phyloP scores from a whole-genome alignment of 2,797 vertebrate species.

The Salarias fasciatus region DNA sequence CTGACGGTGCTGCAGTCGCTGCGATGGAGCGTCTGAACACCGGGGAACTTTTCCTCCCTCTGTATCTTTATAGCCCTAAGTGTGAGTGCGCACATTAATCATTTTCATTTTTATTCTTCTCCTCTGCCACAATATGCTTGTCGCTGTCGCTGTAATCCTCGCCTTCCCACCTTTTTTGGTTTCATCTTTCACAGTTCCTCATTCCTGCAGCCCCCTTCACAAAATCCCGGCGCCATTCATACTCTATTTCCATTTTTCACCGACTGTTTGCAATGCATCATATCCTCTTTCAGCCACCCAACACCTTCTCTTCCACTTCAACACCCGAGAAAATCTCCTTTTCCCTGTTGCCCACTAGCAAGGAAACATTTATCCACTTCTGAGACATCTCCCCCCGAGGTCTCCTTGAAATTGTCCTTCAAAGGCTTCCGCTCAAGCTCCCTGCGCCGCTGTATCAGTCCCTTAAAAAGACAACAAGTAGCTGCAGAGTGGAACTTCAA shows the following conservation, averaged over 20 bases:
- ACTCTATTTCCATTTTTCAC: conserved; percentile 35
- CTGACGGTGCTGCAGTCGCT: conserved; percentile 1
- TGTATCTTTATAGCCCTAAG: not conserved
- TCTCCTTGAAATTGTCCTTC: conserved; percentile 54
- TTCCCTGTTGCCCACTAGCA: conserved; percentile 40
- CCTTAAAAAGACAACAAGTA: conserved; percentile 25
- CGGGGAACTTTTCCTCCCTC: conserved; percentile 6
- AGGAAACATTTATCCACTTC: conserved; percentile 64
- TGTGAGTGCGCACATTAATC: conserved; percentile 30
- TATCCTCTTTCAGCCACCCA: conserved; percentile 24
- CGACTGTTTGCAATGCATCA: conserved; percentile 33
- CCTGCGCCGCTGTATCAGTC: conserved; percentile 14
- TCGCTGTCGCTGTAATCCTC: conserved; percentile 16
- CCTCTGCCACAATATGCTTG: conserved; percentile 17
- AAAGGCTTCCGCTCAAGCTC: conserved; percentile 29
- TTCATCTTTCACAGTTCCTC: conserved; percentile 32
- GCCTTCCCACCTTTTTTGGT: conserved; percentile 8
- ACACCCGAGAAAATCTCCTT: conserved; percentile 48
- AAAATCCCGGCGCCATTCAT: conserved; percentile 20
- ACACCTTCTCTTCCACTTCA: conserved; percentile 24
- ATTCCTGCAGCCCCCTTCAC: not conserved
- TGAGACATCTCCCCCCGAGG: conserved; percentile 21
- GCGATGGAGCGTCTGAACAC: conserved; percentile 9
- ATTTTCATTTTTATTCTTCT: conserved; percentile 40
- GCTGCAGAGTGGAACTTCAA: conserved; percentile 23